phyloP scores from a whole-genome alignment of 1,140 invertebrate species.

The Aplysia californica region DNA sequence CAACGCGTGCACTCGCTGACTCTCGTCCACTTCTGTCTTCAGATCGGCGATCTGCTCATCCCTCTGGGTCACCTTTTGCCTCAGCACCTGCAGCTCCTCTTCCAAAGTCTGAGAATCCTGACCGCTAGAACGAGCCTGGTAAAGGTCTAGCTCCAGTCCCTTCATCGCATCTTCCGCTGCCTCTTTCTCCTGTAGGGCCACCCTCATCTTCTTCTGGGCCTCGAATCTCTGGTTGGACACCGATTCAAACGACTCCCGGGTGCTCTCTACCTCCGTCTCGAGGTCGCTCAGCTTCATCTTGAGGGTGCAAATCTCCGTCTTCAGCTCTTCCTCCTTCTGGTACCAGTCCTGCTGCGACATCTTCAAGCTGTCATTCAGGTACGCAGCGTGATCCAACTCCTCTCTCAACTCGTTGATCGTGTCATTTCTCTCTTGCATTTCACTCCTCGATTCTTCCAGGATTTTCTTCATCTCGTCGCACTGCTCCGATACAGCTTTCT shows the following conservation, averaged over 20 bases:
- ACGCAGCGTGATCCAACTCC: background rate
- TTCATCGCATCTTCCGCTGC: background rate
- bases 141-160: background rate
- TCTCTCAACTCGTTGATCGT: conserved; percentile 1
- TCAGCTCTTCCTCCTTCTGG: background rate
- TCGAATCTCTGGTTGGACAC: conserved; percentile 13
- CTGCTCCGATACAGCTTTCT: background rate
- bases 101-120: background rate
- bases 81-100: background rate
- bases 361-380: conserved; percentile 5
- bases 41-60: conserved; percentile 2
- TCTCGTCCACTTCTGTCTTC: background rate
- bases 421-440: background rate
- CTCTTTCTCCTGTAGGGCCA: background rate
- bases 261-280: background rate
- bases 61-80: background rate
- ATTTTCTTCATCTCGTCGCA: background rate
- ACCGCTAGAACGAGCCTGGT: background rate
- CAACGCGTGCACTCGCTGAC: background rate
- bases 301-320: background rate
- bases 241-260: conserved; percentile 14
- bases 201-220: background rate
- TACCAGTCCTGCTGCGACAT: background rate
- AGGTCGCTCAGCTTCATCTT: conserved; percentile 4
- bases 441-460: background rate